Conservation (phyloP, 2,888 invertebrate species). For the Idaea straminata region DNA sequence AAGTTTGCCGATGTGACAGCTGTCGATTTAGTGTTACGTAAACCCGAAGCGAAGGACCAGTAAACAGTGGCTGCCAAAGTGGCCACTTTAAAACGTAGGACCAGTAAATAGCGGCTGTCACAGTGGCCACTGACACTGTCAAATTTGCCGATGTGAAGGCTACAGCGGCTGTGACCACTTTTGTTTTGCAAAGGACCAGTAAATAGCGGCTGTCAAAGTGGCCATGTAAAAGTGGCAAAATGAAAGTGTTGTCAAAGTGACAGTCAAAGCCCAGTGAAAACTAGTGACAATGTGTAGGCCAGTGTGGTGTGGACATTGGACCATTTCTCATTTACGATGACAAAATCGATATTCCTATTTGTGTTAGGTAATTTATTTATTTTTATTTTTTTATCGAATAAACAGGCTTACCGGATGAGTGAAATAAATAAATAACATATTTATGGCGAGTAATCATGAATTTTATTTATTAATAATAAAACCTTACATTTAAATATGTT, state of each 20-base stretch:
- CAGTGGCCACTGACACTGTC: slow-evolving; percentile 10
- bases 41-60: background rate
- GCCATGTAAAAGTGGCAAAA: slow-evolving; percentile 24
- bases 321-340: slow-evolving; percentile 50
- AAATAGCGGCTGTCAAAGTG: slow-evolving; percentile 21
- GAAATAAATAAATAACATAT: background rate
- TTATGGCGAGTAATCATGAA: background rate
- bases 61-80: slow-evolving; percentile 3
- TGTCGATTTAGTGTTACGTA: background rate
- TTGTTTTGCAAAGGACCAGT: slow-evolving; percentile 5
- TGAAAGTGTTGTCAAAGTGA: slow-evolving; percentile 10
- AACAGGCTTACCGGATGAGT: background rate
- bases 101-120: slow-evolving; percentile 20
- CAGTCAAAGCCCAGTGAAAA: slow-evolving; percentile 29
- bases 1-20: background rate
- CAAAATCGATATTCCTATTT: slow-evolving; percentile 50
- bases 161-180: slow-evolving; percentile 7
- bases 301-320: slow-evolving; percentile 33
- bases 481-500: no score
- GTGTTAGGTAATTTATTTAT: slow-evolving; percentile 31
- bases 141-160: background rate
- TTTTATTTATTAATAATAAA: background rate
- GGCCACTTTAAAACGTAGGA: slow-evolving; percentile 10
- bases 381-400: slow-evolving; percentile 12
- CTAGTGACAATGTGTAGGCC: slow-evolving; percentile 32